A percentile compares a stretch with the other conserved stretches of the same genome.
Evolutionary conservation across 2,797 vertebrate species (phyloP).

Genomic region (Cygnus olor): DNA sequence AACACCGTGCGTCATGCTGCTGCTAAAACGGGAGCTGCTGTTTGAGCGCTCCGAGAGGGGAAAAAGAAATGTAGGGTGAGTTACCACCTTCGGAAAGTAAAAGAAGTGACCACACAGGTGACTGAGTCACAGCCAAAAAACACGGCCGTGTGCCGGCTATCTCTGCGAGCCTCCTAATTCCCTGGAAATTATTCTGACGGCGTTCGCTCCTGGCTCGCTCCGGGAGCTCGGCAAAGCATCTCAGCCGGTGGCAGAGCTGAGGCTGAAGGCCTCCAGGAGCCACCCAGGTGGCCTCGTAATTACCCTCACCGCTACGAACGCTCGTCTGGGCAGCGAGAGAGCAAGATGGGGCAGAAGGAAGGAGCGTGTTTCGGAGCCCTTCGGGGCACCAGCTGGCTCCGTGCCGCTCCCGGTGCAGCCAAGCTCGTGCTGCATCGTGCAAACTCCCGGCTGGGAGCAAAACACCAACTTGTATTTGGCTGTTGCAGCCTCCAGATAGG

Average conservation of each 20-base stretch:
- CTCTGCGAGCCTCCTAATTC: conserved; percentile 2
- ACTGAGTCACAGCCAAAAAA: not conserved
- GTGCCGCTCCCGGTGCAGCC: not conserved
- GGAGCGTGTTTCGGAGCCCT: fast-evolving
- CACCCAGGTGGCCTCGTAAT: fast-evolving
- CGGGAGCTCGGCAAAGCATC: not conserved
- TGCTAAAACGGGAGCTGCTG: conserved; percentile 63
- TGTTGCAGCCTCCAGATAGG: conserved; percentile 16
- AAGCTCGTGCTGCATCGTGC: not conserved
- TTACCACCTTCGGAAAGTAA: not conserved
- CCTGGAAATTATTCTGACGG: conserved; percentile 4
- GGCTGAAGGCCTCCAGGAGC: not conserved
- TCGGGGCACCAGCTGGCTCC: not conserved
- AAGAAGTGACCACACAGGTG: conserved; percentile 29
- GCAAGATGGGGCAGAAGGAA: fast-evolving
- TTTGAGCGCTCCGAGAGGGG: not conserved
- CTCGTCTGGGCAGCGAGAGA: not conserved
- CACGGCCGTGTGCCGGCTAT: not conserved
- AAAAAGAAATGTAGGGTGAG: not conserved
- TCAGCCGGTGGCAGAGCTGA: not conserved
- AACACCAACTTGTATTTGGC: not conserved
- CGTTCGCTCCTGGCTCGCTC: not conserved
- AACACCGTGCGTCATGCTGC: conserved; percentile 63
- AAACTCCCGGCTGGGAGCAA: not conserved
- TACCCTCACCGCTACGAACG: not conserved